Evolutionary conservation across 2,888 invertebrate genomes (phyloP).

Genomic region (Timema cristinae): DNA sequence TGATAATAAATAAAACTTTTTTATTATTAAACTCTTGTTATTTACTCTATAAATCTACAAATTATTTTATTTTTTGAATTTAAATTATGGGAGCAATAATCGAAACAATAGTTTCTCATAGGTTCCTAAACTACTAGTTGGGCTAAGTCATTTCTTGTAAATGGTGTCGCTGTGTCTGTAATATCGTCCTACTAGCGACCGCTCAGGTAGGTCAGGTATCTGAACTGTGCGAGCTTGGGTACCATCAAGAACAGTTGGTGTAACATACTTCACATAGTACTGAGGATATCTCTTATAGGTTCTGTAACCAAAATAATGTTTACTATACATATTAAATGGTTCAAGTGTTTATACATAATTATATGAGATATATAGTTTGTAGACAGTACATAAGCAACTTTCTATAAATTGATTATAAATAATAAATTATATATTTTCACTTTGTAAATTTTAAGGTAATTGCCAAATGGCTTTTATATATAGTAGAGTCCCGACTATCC

Average conservation of each 20-base stretch:
- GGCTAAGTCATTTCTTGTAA: too few relatives aligned
- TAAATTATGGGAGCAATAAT: too few relatives aligned
- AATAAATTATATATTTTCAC: background rate
- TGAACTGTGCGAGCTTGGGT: background rate
- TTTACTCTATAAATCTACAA: too few relatives aligned
- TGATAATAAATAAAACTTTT: too few relatives aligned
- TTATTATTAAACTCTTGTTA: too few relatives aligned
- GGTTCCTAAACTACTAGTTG: too few relatives aligned
- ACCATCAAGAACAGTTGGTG: background rate
- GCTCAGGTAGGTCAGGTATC: background rate
- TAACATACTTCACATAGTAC: background rate
- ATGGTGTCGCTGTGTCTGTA: background rate
- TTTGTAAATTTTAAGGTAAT: background rate
- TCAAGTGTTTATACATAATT: background rate
- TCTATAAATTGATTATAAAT: background rate
- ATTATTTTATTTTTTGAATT: too few relatives aligned
- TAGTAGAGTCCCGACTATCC: too few relatives aligned
- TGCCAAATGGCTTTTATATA: too few relatives aligned
- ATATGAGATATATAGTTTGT: background rate
- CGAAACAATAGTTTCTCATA: too few relatives aligned
- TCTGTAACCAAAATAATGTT: slow-evolving; percentile 1
- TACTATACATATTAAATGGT: background rate
- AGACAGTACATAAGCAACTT: background rate
- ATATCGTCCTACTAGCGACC: background rate
- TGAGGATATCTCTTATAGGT: background rate